Conservation (phyloP, 2,888 invertebrate species). For the Eledone cirrhosa region DNA sequence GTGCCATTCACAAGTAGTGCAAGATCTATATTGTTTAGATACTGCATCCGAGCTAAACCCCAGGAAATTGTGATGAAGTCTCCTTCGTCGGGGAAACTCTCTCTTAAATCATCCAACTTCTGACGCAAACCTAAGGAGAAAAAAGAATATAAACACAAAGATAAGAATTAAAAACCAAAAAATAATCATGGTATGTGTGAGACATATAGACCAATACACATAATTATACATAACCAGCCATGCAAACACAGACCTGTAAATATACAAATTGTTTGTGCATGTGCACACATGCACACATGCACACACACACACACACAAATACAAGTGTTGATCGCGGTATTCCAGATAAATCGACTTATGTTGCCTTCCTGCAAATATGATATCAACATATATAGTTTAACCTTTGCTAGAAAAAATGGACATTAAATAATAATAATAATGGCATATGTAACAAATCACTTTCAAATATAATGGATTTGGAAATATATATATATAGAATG, state of each 20-base stretch:
- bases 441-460: too few relatives aligned
- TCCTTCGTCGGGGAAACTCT: background rate
- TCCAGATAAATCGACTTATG: background rate
- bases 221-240: background rate
- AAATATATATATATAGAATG: too few relatives aligned
- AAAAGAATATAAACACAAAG: background rate
- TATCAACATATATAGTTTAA: too few relatives aligned
- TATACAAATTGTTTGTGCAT: background rate
- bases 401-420: too few relatives aligned
- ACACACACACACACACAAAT: background rate
- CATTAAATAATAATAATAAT: too few relatives aligned
- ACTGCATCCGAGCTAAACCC: slow-evolving; percentile 12
- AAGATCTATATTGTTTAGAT: background rate
- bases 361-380: background rate
- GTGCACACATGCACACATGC: too few relatives aligned
- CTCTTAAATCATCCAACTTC: slow-evolving; percentile 9
- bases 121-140: background rate
- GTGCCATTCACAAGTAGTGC: background rate
- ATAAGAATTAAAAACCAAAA: too few relatives aligned
- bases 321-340: background rate
- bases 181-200: too few relatives aligned
- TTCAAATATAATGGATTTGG: too few relatives aligned
- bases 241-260: background rate
- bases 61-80: background rate
- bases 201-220: background rate